These are phyloP conservation scores for Syrmaticus mikado DNA, from an alignment of 2,113 vertebrate species.

Conservation along the genomic window DNA sequence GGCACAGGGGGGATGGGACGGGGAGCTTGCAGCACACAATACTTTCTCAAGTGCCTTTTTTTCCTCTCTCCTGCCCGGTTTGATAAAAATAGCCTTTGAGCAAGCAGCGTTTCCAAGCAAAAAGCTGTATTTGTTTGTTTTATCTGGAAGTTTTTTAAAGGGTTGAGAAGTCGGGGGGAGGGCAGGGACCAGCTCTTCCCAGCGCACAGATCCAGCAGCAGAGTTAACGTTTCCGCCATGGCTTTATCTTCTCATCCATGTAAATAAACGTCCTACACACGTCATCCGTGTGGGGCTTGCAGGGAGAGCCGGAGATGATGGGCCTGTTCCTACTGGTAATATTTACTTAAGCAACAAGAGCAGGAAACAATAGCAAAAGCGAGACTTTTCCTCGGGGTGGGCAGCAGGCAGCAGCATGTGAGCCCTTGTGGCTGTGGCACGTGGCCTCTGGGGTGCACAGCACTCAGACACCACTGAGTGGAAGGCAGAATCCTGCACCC, in stretches of 20 bases:
- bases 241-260: conserved; percentile 66
- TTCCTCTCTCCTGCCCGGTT: conserved; percentile 20
- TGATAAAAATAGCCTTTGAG: conserved; percentile 63
- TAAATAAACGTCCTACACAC: conserved; percentile 62
- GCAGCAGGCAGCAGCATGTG: background rate
- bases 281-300: conserved; percentile 47
- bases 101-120: conserved; percentile 54
- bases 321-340: conserved; percentile 71
- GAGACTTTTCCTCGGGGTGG: conserved; percentile 39
- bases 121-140: conserved; percentile 66
- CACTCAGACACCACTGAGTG: background rate
- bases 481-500: background rate
- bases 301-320: conserved; percentile 66
- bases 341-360: conserved; percentile 67
- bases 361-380: conserved; percentile 65
- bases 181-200: background rate
- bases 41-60: background rate
- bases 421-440: background rate
- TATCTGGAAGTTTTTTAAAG: conserved; percentile 66
- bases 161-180: background rate
- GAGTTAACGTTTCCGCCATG: conserved; percentile 50
- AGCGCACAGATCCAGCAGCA: conserved; percentile 39
- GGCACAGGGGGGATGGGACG: too few species aligned
- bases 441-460: background rate
- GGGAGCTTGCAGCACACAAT: background rate